phyloP scores from a whole-genome alignment of 2,113 vertebrate genomes.

The Dicentrarchus labrax region DNA sequence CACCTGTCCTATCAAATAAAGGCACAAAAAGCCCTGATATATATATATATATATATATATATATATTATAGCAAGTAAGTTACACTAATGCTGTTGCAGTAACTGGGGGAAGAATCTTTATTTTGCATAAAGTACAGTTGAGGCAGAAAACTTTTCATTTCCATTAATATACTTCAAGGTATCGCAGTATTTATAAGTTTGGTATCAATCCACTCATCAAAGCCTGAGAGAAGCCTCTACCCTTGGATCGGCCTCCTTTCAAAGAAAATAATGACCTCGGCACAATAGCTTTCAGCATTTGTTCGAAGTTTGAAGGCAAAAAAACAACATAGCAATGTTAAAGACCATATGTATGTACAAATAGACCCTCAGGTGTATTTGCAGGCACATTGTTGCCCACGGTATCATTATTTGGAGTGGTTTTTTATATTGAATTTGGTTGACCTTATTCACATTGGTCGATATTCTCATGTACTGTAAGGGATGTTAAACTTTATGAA shows the following conservation, averaged over 20 bases:
- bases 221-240: background rate
- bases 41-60: too few relatives aligned
- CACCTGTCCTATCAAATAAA: too few relatives aligned
- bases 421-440: background rate
- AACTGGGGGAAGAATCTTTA: background rate
- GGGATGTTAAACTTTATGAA: background rate
- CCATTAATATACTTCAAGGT: background rate
- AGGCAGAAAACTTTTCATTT: background rate
- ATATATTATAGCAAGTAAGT: too few relatives aligned
- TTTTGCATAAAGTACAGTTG: background rate
- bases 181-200: background rate
- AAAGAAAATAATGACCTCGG: background rate
- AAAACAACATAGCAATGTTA: background rate
- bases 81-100: background rate
- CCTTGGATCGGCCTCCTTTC: background rate
- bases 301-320: background rate
- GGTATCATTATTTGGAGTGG: too few relatives aligned
- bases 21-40: too few relatives aligned
- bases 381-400: too few relatives aligned
- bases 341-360: background rate
- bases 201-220: background rate
- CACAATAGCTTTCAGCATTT: background rate
- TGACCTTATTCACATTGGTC: background rate
- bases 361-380: background rate
- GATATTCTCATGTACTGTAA: background rate